Evolutionary conservation across 2,113 vertebrate species (phyloP).

Genomic region (Crocuta crocuta): DNA sequence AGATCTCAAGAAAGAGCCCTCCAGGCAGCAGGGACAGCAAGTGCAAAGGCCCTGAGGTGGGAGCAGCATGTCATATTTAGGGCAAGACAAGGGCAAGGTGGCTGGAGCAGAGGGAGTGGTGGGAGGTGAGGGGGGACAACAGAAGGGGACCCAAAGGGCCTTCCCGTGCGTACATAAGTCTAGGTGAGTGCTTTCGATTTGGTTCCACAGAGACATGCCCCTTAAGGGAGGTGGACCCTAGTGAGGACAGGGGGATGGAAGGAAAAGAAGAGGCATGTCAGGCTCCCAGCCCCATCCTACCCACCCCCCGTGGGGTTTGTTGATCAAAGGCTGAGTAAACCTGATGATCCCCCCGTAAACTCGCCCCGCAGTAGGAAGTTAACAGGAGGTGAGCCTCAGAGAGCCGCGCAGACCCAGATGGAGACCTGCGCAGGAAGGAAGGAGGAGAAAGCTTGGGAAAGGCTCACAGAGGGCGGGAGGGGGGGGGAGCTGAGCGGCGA

Average conservation of each 20-base stretch:
- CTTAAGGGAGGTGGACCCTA: background rate
- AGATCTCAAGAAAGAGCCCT: background rate
- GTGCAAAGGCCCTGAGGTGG: background rate
- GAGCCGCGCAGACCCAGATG: background rate
- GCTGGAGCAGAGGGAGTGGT: fast-evolving
- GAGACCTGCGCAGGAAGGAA: background rate
- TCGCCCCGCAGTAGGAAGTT: background rate
- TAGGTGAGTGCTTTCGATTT: background rate
- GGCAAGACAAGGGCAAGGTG: background rate
- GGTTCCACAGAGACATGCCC: background rate
- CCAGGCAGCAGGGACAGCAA: background rate
- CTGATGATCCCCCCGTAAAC: background rate
- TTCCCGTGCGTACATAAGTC: background rate
- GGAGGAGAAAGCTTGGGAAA: background rate
- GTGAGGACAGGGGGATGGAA: too few relatives aligned
- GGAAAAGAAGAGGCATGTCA: background rate
- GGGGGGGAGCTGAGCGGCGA: background rate
- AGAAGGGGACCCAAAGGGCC: background rate
- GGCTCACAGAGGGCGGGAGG: background rate
- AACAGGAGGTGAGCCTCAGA: background rate
- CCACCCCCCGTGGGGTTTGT: background rate
- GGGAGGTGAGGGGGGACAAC: fast-evolving
- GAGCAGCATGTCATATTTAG: background rate
- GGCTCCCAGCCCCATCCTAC: background rate
- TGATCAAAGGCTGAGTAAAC: background rate